A percentile compares a stretch with the other conserved stretches of the same genome.
phyloP scores from a whole-genome alignment of 1,140 invertebrate genomes.

The Pseudomyrmex dendroicus region DNA sequence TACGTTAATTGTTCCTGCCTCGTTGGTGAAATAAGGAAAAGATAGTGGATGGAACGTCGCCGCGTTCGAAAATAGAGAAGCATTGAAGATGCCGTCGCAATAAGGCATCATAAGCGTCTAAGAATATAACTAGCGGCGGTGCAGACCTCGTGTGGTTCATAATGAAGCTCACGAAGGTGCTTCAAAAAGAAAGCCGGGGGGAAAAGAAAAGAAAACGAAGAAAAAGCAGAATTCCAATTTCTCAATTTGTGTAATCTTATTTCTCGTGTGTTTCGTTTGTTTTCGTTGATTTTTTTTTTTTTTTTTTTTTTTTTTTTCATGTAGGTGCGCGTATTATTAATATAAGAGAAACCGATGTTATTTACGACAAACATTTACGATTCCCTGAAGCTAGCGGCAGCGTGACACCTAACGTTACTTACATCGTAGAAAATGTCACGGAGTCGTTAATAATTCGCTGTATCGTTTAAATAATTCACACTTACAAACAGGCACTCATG shows the following conservation, averaged over 20 bases:
- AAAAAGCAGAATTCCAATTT: not conserved
- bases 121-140: not conserved
- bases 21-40: constrained; percentile 24
- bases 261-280: not conserved
- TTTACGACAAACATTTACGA: not conserved
- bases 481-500: not conserved
- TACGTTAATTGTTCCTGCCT: constrained; percentile 34
- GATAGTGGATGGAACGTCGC: not conserved
- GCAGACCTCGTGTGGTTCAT: not conserved
- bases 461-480: constrained; percentile 8
- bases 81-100: constrained; percentile 6
- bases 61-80: not conserved
- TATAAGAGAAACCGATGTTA: not conserved
- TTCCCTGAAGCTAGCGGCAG: not conserved
- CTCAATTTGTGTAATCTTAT: not conserved
- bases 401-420: not conserved
- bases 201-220: not conserved
- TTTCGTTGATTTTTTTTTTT: not conserved
- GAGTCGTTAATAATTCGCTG: constrained; percentile 9
- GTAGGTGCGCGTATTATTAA: not conserved
- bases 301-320: not conserved
- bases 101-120: constrained; percentile 18
- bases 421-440: constrained; percentile 1
- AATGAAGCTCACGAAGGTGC: not conserved
- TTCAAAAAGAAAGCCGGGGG: not conserved